Base-by-base conservation (phyloP, 2,888 invertebrate species). In the Seladonia tumulorum region DNA sequence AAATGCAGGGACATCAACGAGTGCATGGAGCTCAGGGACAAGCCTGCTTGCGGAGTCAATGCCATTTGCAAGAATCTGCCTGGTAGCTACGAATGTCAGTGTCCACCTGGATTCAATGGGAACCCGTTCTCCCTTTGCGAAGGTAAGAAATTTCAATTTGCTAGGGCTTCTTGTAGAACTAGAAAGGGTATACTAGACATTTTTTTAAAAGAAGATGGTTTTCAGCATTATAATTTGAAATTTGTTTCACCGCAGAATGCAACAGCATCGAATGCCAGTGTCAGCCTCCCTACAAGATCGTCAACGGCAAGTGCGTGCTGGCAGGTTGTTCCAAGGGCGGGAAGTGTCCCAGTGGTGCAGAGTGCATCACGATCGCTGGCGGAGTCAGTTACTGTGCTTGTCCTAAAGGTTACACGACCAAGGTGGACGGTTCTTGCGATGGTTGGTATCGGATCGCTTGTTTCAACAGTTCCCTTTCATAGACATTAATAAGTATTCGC, bases 351-450 rank as follows among this genome's bases (percentile, higher is more conserved):
- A 96, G 96, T 86, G 98, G 98, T 16, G 98, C 98, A 0, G 98
- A 99, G 93, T 99, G 99, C 93, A 98, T 99, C 81, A 97, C 97
- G 5, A 98, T 98, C 90, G 97, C 98, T 22, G 98, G 98, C 45
- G 98, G 98, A 76, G 97, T 98, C 1, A 98, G 98, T 94, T 99
- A 99, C 94, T 99, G 99, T 92, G 98, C 98, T 76, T 99, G 99
- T 94, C 98, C 98, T 10, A 97, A 98, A 93, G 98, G 99, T 25
- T 98, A 96, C 94, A 96, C 97, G 82, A 97, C 98, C 39, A 96
- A 96, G 81, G 93, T 96, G 2, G 98, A 98, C 92, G 98, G 98
- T 25, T 96, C 97, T n/a, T 98, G 98, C 93, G 96, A 97, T 94
- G 96, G 95, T 95, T 86, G 81, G 85, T 89, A 60, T 72, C 42